Evolutionary conservation across 2,888 invertebrate species (phyloP), one percentile per base, ranked within the genome.

Genomic region (Agonum fuliginosum): DNA sequence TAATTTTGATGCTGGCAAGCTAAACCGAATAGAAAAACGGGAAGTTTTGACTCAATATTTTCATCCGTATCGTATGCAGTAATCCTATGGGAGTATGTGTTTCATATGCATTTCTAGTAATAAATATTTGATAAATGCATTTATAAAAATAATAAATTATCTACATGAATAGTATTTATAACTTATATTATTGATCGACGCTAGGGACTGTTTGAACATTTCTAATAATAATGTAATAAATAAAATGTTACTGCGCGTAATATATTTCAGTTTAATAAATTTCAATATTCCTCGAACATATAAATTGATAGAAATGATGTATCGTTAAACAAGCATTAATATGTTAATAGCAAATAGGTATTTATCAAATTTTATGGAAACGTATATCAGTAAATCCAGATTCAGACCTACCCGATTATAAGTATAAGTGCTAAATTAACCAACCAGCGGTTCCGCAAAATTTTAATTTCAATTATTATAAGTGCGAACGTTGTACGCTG

Each of bases 111-210:
- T 54, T 54, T 54, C 54, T 54, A 5, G 54, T n/a, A 54, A 54
- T 54, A 54, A 48, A 54, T 54, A n/a, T 54, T 54, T 54, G 54
- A 54, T 1, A 54, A 54, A 54, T 54, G 48, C 48, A 48, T 10
- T 48, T 48, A 20, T 48, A 54, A 22, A 54, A 54, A 54, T 54
- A 54, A 24, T n/a, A 24, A 22, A 54, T 54, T 54, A 54, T 54
- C n/a, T 24, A 12, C 12, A 54, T 54, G 24, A 54, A 54, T 14
- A 48, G 24, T 24, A 17, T 67, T 37, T 67, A 12, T 67, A 19
- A 8, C 22, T 20, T 67, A 30, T 34, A 19, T 37, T 20, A 20
- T 41, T 41, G 4, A 14, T 20, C 20, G 4, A 14, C 14, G 14
- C 20, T 17, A 2, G 17, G 20, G 67, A 67, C 5, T 8, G 34